Conservation (phyloP, 2,888 invertebrate species). For the Rosalia funebris region DNA sequence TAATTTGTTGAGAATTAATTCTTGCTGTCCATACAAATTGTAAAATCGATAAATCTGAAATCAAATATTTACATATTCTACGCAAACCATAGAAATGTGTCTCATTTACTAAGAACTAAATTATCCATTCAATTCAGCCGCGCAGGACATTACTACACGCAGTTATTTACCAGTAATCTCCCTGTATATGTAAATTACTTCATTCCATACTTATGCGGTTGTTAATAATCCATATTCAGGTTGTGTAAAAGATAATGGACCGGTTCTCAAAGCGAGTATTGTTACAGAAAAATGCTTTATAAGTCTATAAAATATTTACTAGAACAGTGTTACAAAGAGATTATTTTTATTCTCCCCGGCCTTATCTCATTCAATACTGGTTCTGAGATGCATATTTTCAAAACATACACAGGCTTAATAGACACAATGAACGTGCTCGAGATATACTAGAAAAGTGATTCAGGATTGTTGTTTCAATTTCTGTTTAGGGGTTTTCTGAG, state of each 20-base stretch:
- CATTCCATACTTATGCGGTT: conserved; percentile 19
- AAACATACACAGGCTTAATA: conserved; percentile 12
- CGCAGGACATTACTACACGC: background rate
- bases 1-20: too few relatives aligned
- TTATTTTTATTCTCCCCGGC: conserved; percentile 18
- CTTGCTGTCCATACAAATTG: too few relatives aligned
- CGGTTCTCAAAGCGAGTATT: conserved; percentile 25
- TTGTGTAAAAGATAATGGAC: conserved; percentile 27
- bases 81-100: too few relatives aligned
- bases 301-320: conserved; percentile 25
- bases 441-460: background rate
- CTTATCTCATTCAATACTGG: conserved; percentile 25
- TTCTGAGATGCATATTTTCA: conserved; percentile 15
- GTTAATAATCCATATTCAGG: conserved; percentile 28
- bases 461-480: too few relatives aligned
- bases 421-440: conserved; percentile 7
- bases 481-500: too few relatives aligned
- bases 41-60: too few relatives aligned
- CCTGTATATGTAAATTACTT: conserved; percentile 27
- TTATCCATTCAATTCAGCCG: too few relatives aligned
- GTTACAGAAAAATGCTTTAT: conserved; percentile 26
- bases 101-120: too few relatives aligned
- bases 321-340: conserved; percentile 22
- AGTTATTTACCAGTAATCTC: conserved; percentile 3
- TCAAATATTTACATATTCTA: too few relatives aligned